phyloP scores from a whole-genome alignment of 2,113 vertebrate genomes.

The Zapornia atra region DNA sequence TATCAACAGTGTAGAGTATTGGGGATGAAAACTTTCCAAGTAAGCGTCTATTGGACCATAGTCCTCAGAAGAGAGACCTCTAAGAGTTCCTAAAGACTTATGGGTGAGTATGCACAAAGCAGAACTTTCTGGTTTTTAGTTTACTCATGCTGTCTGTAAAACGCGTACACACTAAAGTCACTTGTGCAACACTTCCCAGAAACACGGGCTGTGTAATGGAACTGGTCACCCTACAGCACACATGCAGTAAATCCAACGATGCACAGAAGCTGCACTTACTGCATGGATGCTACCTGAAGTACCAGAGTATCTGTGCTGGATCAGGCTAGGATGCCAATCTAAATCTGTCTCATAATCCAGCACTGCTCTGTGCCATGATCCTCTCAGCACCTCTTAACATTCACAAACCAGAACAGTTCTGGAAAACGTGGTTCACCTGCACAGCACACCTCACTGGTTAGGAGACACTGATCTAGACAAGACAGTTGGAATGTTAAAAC shows the following conservation, averaged over 20 bases:
- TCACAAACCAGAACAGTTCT: background rate
- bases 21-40: background rate
- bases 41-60: fast-evolving
- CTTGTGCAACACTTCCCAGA: background rate
- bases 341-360: background rate
- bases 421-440: background rate
- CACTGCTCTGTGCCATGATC: background rate
- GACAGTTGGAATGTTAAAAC: background rate
- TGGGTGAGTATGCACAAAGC: fast-evolving
- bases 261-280: background rate
- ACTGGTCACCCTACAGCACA: background rate
- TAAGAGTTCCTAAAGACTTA: background rate
- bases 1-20: background rate
- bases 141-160: background rate
- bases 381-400: background rate
- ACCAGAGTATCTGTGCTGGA: background rate
- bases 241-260: background rate
- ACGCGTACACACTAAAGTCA: fast-evolving
- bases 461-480: background rate
- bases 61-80: background rate
- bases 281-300: background rate
- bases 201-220: background rate
- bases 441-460: background rate
- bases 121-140: background rate
- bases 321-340: background rate